phyloP scores from a whole-genome alignment of 2,888 invertebrate genomes.

The Candidula unifasciata region DNA sequence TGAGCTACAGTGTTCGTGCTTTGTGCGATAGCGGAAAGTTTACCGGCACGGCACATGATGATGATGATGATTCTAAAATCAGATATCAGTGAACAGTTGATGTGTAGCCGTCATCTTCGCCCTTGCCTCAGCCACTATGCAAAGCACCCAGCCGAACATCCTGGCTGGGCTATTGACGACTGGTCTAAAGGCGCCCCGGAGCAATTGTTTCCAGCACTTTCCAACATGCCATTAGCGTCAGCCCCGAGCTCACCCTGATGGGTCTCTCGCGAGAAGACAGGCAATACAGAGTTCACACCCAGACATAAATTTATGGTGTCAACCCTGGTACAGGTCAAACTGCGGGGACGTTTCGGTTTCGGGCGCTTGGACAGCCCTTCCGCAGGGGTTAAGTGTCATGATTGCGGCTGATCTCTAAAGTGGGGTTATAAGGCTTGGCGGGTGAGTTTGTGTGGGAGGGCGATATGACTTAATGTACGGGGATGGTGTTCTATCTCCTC shows the following conservation, averaged over 20 bases:
- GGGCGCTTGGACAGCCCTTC: neutral
- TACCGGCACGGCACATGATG: too few species aligned
- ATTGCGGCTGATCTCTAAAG: neutral
- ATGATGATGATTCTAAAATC: too few species aligned
- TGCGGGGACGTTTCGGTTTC: neutral
- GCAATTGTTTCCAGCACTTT: neutral
- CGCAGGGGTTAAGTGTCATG: neutral
- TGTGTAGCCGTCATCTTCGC: too few species aligned
- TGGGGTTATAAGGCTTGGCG: neutral
- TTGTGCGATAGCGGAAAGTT: too few species aligned
- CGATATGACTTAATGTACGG: neutral
- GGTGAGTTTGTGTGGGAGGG: neutral
- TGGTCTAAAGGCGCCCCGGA: neutral
- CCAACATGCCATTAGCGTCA: neutral
- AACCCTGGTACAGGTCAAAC: conserved; percentile 4
- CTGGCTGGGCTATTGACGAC: too few species aligned
- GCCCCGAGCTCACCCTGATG: neutral
- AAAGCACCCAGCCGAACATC: too few species aligned
- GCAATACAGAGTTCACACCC: neutral
- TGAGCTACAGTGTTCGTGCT: too few species aligned
- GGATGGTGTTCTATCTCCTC: too few species aligned
- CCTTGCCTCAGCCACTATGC: too few species aligned
- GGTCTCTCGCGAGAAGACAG: neutral
- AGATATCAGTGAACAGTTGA: too few species aligned
- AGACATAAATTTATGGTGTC: conserved; percentile 25